Evolutionary conservation across 1,140 invertebrate genomes (phyloP), one percentile per base, ranked within the genome.

Genomic region (Trachymyrmex cornetzi): DNA sequence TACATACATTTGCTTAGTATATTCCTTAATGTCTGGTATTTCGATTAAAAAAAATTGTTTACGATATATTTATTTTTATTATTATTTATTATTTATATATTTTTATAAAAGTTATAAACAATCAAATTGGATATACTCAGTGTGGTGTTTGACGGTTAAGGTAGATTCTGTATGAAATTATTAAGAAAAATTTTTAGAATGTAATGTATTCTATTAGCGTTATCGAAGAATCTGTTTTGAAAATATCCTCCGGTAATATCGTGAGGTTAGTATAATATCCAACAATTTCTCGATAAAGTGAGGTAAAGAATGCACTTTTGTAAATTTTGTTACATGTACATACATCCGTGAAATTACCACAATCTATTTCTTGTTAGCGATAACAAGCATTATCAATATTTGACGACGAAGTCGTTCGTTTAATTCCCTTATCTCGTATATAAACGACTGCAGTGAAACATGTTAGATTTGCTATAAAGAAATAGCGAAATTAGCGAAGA

Each of bases 331-430:
- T 7, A 44, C 22, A 64, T 48, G 57, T 14, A 16, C 38, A 44
- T 44, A 61, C 38, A 63, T 19, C 11, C 24, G 75, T 38, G 44
- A 77, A 77, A 19, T 38, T 59, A 27, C 30, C 53, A 30, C 75
- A 77, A 64, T 77, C 16, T 66, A 30, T 66, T 66, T 66, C 61
- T 66, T 50, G 77, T 66, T 79, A 44, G 14, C 7, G 48, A 55
- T n/a, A 57, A 50, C 14, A 44, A 44, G 48, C 14, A 50, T 50
- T 16, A 16, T 50, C 48, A 4, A 50, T 50, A 16, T 4, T 50
- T 44, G 38, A 11, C 48, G 14, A 16, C 4, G 48, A 50, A 16
- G 14, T 44, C 11, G 7, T 50, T 16, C 16, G 48, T 50, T 16
- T 50, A 50, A 50, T 50, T 50, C 14, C 4, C 48, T 50, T 16